phyloP scores from a whole-genome alignment of 2,888 invertebrate species.

The Limenitis camilla region DNA sequence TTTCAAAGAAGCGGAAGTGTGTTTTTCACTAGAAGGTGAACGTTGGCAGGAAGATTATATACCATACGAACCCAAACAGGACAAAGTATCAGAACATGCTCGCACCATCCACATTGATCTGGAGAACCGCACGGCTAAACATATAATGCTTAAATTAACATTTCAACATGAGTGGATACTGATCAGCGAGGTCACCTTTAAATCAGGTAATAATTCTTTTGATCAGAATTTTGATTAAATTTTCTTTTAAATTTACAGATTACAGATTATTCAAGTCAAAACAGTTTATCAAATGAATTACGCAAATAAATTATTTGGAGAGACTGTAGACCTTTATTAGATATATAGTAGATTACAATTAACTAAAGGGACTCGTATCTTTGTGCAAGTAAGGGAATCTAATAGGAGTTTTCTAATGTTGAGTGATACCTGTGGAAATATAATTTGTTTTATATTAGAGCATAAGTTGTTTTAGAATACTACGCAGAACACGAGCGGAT shows the following conservation, averaged over 20 bases:
- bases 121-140: slow-evolving; percentile 82
- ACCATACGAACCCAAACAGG: slow-evolving; percentile 75
- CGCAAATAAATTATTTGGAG: slow-evolving; percentile 42
- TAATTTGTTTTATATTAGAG: too few relatives aligned
- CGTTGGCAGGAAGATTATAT: slow-evolving; percentile 81
- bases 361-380: too few relatives aligned
- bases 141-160: slow-evolving; percentile 82
- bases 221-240: too few relatives aligned
- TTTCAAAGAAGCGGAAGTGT: slow-evolving; percentile 83
- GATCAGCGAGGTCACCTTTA: slow-evolving; percentile 90
- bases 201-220: too few relatives aligned
- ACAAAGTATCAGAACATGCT: slow-evolving; percentile 72
- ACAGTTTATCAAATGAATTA: slow-evolving; percentile 49
- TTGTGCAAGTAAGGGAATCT: too few relatives aligned
- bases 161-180: slow-evolving; percentile 91
- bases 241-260: too few relatives aligned
- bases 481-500: too few relatives aligned
- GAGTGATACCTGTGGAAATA: too few relatives aligned
- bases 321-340: slow-evolving; percentile 28
- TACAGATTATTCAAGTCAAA: too few relatives aligned
- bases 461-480: too few relatives aligned
- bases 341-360: background rate
- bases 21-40: slow-evolving; percentile 86
- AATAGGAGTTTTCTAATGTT: too few relatives aligned
- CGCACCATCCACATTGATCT: slow-evolving; percentile 82